phyloP scores from a whole-genome alignment of 2,797 vertebrate species.

The Premnoplex brunnescens region DNA sequence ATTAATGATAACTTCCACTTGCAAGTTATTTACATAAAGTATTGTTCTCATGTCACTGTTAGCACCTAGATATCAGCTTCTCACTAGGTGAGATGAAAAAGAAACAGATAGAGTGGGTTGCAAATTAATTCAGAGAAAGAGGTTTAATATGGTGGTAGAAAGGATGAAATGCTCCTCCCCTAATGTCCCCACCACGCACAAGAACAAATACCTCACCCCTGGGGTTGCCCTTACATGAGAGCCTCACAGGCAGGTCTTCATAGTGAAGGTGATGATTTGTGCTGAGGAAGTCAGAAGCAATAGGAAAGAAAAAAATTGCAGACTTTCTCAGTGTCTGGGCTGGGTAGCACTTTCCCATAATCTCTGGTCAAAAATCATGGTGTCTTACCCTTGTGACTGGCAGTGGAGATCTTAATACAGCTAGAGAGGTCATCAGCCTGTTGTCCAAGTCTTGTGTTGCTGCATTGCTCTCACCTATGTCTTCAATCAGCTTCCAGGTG shows the following conservation, averaged over 20 bases:
- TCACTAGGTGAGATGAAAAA: background rate
- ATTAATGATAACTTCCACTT: slow-evolving; percentile 45
- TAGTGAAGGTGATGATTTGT: background rate
- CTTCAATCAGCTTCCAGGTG: background rate
- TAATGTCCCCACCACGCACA: background rate
- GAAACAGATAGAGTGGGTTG: background rate
- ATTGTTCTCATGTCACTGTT: slow-evolving; percentile 48
- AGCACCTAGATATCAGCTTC: background rate
- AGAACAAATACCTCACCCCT: background rate
- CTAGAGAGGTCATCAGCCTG: background rate
- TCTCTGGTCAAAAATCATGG: background rate
- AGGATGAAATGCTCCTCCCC: background rate
- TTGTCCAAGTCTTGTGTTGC: background rate
- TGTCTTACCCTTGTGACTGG: background rate
- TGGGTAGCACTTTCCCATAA: background rate
- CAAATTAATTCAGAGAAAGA: background rate
- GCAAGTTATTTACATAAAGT: slow-evolving; percentile 52
- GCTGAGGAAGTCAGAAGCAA: background rate
- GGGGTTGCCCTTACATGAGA: background rate
- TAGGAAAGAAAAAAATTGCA: background rate
- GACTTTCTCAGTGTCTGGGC: background rate
- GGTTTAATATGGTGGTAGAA: rapidly evolving
- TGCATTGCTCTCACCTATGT: rapidly evolving
- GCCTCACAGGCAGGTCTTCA: background rate
- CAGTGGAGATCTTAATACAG: background rate